Evolutionary conservation across 2,888 invertebrate genomes (phyloP).

Genomic region (Rutpela maculata): DNA sequence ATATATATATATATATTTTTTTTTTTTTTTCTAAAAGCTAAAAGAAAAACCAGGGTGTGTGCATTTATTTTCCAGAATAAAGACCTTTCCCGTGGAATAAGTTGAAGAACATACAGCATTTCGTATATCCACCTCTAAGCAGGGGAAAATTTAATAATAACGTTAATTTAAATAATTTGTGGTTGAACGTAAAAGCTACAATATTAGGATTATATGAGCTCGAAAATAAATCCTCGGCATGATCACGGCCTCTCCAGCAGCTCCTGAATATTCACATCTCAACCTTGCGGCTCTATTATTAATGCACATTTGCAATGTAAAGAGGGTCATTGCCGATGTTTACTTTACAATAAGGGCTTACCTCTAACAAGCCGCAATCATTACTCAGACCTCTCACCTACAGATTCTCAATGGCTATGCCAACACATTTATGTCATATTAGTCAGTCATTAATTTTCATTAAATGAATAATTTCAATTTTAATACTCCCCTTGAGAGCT

Average conservation of each 20-base stretch:
- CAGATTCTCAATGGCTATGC: constrained; percentile 29
- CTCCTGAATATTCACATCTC: constrained; percentile 61
- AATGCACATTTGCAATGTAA: constrained; percentile 70
- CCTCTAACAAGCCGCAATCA: constrained; percentile 58
- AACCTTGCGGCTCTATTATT: constrained; percentile 64
- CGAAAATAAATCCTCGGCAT: constrained; percentile 44
- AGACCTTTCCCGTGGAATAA: not conserved
- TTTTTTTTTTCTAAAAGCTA: too few species aligned
- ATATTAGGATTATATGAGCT: constrained; percentile 46
- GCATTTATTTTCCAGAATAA: not conserved
- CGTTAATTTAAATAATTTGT: constrained; percentile 41
- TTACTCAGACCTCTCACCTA: constrained; percentile 40
- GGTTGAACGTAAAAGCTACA: constrained; percentile 44
- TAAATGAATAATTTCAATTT: constrained; percentile 3
- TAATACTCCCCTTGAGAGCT: not conserved
- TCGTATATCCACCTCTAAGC: not conserved
- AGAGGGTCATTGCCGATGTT: constrained; percentile 69
- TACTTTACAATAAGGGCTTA: constrained; percentile 67
- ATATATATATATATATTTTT: too few species aligned
- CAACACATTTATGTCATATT: constrained; percentile 25
- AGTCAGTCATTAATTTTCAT: constrained; percentile 15
- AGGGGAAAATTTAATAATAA: constrained; percentile 7
- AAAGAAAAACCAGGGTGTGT: too few species aligned
- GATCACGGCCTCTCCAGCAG: constrained; percentile 39
- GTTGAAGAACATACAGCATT: not conserved